These are phyloP conservation scores for Calephelis virginiensis DNA, from an alignment of 1,140 invertebrate species.

Conservation along the genomic window DNA sequence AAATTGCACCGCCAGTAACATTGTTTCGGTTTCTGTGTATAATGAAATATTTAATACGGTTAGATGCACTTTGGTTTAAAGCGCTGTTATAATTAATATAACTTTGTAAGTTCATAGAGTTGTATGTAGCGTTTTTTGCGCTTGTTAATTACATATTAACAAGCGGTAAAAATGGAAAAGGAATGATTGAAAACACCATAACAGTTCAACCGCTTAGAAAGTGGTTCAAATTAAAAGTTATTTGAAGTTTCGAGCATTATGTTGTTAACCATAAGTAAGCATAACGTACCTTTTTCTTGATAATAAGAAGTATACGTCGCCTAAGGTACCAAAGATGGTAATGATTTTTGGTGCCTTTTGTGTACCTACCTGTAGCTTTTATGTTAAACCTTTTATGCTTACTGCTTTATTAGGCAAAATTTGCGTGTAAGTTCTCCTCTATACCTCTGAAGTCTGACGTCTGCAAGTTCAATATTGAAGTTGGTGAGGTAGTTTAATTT, in stretches of 20 bases:
- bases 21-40: slow-evolving; percentile 33
- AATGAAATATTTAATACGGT: slow-evolving; percentile 33
- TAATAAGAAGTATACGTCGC: too few relatives aligned
- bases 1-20: slow-evolving; percentile 39
- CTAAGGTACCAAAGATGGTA: too few relatives aligned
- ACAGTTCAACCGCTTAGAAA: neutral
- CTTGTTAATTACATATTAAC: neutral
- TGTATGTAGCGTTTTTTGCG: neutral
- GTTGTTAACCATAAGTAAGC: slow-evolving; percentile 26
- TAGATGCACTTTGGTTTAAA: slow-evolving; percentile 17
- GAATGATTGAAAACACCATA: neutral
- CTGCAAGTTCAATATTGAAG: too few relatives aligned
- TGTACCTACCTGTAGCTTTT: too few relatives aligned
- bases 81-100: slow-evolving; percentile 27
- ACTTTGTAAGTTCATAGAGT: slow-evolving; percentile 11
- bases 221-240: slow-evolving; percentile 3
- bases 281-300: too few relatives aligned
- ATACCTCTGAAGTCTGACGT: too few relatives aligned
- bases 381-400: too few relatives aligned
- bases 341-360: too few relatives aligned
- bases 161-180: too few relatives aligned
- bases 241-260: neutral
- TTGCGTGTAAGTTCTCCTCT: too few relatives aligned
- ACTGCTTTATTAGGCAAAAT: too few relatives aligned
- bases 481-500: too few relatives aligned